Conservation (phyloP, 2,797 vertebrate genomes). For the Melanotaenia maccullochi region DNA sequence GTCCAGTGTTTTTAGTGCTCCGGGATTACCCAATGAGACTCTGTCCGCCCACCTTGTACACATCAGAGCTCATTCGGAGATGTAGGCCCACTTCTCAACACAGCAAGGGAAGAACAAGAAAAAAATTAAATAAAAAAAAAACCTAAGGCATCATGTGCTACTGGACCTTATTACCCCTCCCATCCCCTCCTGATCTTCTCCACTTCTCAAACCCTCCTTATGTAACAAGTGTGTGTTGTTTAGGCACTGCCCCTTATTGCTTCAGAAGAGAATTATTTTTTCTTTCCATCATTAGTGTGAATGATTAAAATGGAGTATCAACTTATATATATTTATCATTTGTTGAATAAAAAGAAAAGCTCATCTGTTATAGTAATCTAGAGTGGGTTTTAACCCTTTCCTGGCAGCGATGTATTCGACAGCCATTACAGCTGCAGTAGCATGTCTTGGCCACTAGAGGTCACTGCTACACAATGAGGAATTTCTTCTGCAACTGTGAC, state of each 20-base stretch:
- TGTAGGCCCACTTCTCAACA: conserved; percentile 62
- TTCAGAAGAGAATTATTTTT: conserved; percentile 68
- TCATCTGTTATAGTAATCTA: conserved; percentile 73
- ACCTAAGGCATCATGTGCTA: conserved; percentile 66
- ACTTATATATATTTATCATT: conserved; percentile 82
- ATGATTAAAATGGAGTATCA: conserved; percentile 75
- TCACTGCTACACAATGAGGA: conserved; percentile 39
- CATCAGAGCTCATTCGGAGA: conserved; percentile 68
- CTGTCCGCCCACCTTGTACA: conserved; percentile 39
- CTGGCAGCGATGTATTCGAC: conserved; percentile 48
- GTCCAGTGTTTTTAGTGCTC: conserved; percentile 78
- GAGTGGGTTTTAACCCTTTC: conserved; percentile 80
- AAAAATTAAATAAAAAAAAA: conserved; percentile 7
- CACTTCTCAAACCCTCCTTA: conserved; percentile 37
- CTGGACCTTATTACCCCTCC: conserved; percentile 60
- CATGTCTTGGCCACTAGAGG: conserved; percentile 44
- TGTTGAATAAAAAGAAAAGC: conserved; percentile 68
- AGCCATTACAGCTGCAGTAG: conserved; percentile 33
- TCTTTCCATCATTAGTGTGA: conserved; percentile 70
- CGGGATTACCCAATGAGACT: conserved; percentile 60
- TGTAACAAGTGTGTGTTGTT: conserved; percentile 75
- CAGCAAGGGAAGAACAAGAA: conserved; percentile 62
- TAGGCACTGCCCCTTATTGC: conserved; percentile 64
- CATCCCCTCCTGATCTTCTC: conserved; percentile 5
- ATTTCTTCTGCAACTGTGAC: not conserved